Conservation (phyloP, 2,113 vertebrate species). For the Aphelocoma coerulescens region DNA sequence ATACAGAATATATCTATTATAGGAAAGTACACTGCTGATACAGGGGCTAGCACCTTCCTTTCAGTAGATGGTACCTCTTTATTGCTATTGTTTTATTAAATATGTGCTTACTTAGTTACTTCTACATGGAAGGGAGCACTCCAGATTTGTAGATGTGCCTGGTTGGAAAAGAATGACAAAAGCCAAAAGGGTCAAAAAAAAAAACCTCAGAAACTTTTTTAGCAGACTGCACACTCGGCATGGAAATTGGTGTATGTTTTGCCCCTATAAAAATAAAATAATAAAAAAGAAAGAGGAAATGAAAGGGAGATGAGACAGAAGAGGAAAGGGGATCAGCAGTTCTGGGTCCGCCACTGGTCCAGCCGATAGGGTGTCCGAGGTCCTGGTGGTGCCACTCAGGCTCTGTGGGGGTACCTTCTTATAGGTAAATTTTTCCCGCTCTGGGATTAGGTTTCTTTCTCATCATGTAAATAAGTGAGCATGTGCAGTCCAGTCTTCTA, state of each 20-base stretch:
- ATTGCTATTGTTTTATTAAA: neutral
- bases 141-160: neutral
- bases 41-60: neutral
- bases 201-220: neutral
- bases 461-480: neutral
- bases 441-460: neutral
- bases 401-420: neutral
- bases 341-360: neutral
- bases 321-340: neutral
- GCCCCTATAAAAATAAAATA: neutral
- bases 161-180: neutral
- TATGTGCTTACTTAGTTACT: no score
- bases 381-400: neutral
- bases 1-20: neutral
- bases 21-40: neutral
- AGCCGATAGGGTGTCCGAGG: neutral
- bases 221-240: neutral
- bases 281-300: neutral
- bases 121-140: neutral
- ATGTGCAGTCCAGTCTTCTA: neutral
- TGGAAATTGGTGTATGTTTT: neutral
- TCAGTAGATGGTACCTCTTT: neutral
- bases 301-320: neutral
- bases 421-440: rapidly evolving
- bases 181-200: neutral